These are phyloP conservation scores for Amphipoea lucens DNA, from an alignment of 2,888 invertebrate species.

Conservation along the genomic window DNA sequence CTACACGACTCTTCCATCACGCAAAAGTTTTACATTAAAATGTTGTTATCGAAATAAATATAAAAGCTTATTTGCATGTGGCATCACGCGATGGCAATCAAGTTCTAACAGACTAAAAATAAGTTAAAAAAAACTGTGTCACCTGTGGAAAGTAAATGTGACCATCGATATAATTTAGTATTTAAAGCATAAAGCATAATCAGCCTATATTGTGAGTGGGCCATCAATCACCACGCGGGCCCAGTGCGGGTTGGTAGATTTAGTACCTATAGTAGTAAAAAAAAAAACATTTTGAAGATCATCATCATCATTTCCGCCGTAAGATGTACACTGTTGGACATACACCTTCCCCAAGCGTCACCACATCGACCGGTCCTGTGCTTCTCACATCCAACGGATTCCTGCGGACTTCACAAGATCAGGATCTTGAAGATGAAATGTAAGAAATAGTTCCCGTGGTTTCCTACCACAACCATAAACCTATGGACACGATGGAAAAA, in stretches of 20 bases:
- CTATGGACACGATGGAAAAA: neutral
- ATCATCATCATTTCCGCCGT: neutral
- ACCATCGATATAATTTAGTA: neutral
- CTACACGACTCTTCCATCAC: constrained; percentile 35
- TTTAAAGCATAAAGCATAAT: neutral
- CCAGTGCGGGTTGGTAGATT: neutral
- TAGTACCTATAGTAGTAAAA: neutral
- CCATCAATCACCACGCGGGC: neutral
- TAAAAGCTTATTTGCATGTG: constrained; percentile 50
- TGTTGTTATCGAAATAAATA: constrained; percentile 47
- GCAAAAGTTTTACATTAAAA: constrained; percentile 25
- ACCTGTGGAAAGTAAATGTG: neutral
- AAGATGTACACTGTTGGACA: neutral
- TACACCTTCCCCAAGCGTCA: neutral
- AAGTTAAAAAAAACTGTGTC: constrained; percentile 46
- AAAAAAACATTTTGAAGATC: neutral
- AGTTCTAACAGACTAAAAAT: constrained; percentile 37
- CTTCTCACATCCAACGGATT: neutral
- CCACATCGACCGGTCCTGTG: neutral
- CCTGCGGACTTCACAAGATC: neutral
- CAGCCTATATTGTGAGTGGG: neutral
- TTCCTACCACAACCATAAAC: neutral
- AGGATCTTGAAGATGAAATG: neutral
- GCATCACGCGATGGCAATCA: constrained; percentile 52
- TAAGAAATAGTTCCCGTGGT: neutral